Evolutionary conservation across 2,797 vertebrate genomes (phyloP).

Genomic region (Hyperoplus immaculatus): DNA sequence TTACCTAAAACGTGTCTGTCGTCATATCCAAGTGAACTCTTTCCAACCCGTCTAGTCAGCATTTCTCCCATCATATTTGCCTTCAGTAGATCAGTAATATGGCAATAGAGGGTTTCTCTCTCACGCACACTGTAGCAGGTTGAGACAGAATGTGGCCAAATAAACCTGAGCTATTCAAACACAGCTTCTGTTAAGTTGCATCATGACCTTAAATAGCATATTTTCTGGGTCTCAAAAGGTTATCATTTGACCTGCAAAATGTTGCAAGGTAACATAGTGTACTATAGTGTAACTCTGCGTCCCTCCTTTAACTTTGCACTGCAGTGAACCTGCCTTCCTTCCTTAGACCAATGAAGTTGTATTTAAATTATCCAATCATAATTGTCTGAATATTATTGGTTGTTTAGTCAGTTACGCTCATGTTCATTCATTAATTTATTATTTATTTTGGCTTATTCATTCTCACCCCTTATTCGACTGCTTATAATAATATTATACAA

Average conservation of each 20-base stretch:
- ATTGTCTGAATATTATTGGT: neutral
- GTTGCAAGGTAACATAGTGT: conserved; percentile 18
- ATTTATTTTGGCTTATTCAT: no score
- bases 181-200: neutral
- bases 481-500: no score
- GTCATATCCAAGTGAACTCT: neutral
- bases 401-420: neutral
- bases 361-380: neutral
- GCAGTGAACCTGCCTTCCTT: neutral
- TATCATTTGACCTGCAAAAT: conserved; percentile 48
- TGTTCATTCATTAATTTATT: no score
- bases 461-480: no score
- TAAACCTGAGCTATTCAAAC: neutral
- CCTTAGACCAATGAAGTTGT: neutral
- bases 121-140: neutral
- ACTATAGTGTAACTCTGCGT: neutral
- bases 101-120: neutral
- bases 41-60: neutral
- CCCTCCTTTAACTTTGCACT: conserved; percentile 3
- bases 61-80: neutral
- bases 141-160: neutral
- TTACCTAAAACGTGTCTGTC: neutral
- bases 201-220: conserved; percentile 31
- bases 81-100: neutral
- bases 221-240: conserved; percentile 18